A percentile compares a stretch with the other conserved stretches of the same genome.
These are phyloP conservation scores for Zygogramma bicolorata DNA, from an alignment of 2,888 invertebrate species.

Conservation along the genomic window DNA sequence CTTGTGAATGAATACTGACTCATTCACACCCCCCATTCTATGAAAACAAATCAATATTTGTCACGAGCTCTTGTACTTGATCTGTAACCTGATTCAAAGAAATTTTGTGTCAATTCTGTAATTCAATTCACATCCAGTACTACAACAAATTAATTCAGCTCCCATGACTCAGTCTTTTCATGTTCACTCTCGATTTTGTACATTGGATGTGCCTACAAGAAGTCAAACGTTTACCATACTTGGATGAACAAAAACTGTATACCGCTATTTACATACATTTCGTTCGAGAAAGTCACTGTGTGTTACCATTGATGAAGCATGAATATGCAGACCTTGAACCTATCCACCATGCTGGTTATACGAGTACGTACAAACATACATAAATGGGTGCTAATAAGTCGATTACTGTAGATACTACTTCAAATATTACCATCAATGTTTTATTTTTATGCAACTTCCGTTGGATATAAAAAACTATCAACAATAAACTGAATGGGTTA, in stretches of 20 bases:
- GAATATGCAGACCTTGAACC: conserved; percentile 30
- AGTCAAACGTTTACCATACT: background rate
- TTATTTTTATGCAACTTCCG: too few species aligned
- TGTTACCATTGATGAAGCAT: conserved; percentile 9
- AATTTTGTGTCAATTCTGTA: too few species aligned
- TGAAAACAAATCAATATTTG: too few species aligned
- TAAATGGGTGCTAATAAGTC: background rate
- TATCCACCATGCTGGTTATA: conserved; percentile 1
- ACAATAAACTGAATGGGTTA: too few species aligned
- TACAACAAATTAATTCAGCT: too few species aligned
- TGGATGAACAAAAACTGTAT: background rate
- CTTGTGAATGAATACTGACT: too few species aligned
- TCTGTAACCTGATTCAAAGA: too few species aligned
- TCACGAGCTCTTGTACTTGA: too few species aligned
- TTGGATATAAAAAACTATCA: too few species aligned
- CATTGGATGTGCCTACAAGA: background rate
- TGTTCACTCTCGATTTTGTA: background rate
- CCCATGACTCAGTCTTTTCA: background rate
- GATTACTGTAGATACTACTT: background rate
- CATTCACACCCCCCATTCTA: too few species aligned
- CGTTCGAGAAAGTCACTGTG: conserved; percentile 1
- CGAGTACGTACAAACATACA: background rate
- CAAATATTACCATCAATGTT: background rate
- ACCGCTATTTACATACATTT: background rate
- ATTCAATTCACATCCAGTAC: too few species aligned